A percentile compares a stretch with the other conserved stretches of the same genome.
Conservation (phyloP, 2,888 invertebrate species). For the Steinernema carpocapsae region DNA sequence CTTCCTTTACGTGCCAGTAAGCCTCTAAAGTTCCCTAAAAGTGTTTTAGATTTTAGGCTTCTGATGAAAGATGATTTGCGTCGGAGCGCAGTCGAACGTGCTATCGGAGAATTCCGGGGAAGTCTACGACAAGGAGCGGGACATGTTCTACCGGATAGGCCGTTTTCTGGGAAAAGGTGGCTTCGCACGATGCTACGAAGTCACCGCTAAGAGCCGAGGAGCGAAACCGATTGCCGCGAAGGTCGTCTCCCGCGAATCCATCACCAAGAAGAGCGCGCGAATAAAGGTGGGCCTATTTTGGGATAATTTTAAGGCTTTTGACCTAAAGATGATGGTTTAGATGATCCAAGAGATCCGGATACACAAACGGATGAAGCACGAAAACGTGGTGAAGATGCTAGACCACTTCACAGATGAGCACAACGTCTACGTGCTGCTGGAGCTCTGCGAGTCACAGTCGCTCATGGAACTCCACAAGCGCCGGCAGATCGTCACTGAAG, state of each 20-base stretch:
- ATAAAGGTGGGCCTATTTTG: constrained; percentile 77
- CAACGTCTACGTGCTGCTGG: constrained; percentile 92
- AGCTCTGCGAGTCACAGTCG: constrained; percentile 90
- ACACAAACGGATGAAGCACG: constrained; percentile 84
- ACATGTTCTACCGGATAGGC: background rate
- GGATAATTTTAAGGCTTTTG: too few relatives aligned
- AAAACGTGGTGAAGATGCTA: constrained; percentile 90
- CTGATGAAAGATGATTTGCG: background rate
- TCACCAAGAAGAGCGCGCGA: constrained; percentile 76
- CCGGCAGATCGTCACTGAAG: constrained; percentile 90
- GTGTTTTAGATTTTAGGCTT: background rate
- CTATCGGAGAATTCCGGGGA: constrained; percentile 10
- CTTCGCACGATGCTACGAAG: constrained; percentile 81
- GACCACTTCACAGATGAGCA: constrained; percentile 90
- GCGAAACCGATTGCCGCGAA: constrained; percentile 81
- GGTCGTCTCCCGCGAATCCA: constrained; percentile 90
- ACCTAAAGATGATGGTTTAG: too few relatives aligned
- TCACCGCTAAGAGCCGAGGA: constrained; percentile 74
- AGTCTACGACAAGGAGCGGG: background rate
- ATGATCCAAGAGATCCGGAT: constrained; percentile 85
- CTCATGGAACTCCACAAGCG: constrained; percentile 98
- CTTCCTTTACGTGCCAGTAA: background rate
- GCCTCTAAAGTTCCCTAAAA: too few relatives aligned
- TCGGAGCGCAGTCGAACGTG: constrained; percentile 29
- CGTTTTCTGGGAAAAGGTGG: constrained; percentile 73